Conservation (phyloP, 2,888 invertebrate species). For the Tiliacea aurago region DNA sequence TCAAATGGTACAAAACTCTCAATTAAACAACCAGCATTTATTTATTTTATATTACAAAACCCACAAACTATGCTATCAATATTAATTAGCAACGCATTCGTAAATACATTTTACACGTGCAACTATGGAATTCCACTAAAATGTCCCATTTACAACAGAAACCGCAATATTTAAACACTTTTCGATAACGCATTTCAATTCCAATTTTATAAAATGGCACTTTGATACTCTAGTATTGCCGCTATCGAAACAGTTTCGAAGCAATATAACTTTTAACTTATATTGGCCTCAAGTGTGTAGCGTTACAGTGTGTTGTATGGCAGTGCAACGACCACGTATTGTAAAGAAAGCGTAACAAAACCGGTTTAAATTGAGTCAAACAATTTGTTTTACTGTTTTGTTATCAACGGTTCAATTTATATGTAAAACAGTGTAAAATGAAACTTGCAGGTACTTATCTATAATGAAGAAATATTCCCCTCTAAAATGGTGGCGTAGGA, state of each 20-base stretch:
- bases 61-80: conserved; percentile 23
- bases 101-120: conserved; percentile 28
- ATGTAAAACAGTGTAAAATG: conserved; percentile 36
- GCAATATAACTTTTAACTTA: conserved; percentile 74
- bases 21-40: conserved; percentile 24
- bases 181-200: conserved; percentile 61
- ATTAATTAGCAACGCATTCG: conserved; percentile 38
- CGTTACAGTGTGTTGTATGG: conserved; percentile 46
- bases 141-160: conserved; percentile 35
- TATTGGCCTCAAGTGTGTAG: conserved; percentile 73
- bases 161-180: conserved; percentile 40
- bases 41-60: conserved; percentile 21
- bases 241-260: conserved; percentile 68
- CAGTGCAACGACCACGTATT: conserved; percentile 64
- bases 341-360: conserved; percentile 81
- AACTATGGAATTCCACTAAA: conserved; percentile 1
- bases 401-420: conserved; percentile 48
- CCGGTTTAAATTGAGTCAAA: conserved; percentile 69
- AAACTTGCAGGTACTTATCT: not conserved
- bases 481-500: not conserved
- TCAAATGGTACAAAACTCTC: conserved; percentile 5
- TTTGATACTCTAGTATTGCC: conserved; percentile 66
- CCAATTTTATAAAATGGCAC: conserved; percentile 66
- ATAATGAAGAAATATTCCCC: not conserved
- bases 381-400: conserved; percentile 59